phyloP scores from a whole-genome alignment of 2,797 vertebrate genomes.

The Decapterus maruadsi region DNA sequence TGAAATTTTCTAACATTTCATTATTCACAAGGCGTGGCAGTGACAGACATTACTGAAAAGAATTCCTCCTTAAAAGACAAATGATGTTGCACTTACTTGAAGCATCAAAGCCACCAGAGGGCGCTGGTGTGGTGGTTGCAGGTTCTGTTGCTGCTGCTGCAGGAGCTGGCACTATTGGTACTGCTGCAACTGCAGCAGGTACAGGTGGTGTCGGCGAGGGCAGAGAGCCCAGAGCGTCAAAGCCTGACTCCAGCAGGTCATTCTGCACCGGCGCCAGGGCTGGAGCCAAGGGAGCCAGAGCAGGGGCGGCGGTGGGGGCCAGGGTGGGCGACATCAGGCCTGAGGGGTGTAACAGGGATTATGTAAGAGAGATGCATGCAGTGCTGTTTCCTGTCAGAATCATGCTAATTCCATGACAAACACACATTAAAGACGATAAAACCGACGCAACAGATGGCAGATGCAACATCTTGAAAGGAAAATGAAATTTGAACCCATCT shows the following conservation, averaged over 20 bases:
- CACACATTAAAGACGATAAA: conserved; percentile 14
- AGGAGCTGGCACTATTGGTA: conserved; percentile 43
- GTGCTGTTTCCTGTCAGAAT: not conserved
- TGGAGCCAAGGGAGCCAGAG: conserved; percentile 85
- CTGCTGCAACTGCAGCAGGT: conserved; percentile 43
- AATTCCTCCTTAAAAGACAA: not conserved
- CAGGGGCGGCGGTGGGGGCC: conserved; percentile 77
- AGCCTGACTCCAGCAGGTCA: conserved; percentile 92
- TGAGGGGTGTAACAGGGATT: conserved; percentile 37
- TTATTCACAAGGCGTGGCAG: conserved; percentile 15
- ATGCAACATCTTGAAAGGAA: conserved; percentile 6
- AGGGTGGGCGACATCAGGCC: conserved; percentile 85
- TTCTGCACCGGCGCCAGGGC: conserved; percentile 83
- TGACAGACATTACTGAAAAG: not conserved
- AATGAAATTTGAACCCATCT: not conserved
- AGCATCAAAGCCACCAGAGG: conserved; percentile 91
- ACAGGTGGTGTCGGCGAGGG: conserved; percentile 69
- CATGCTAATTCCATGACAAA: not conserved
- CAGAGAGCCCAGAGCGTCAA: conserved; percentile 90
- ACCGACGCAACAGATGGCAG: not conserved
- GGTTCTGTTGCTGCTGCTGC: conserved; percentile 81
- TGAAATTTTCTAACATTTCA: conserved; percentile 2
- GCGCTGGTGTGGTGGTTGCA: conserved; percentile 79
- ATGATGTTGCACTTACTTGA: conserved; percentile 88
- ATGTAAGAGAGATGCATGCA: not conserved